Evolutionary conservation across 2,888 invertebrate species (phyloP), one percentile per base, ranked within the genome.

Genomic region (Argyresthia goedartella): DNA sequence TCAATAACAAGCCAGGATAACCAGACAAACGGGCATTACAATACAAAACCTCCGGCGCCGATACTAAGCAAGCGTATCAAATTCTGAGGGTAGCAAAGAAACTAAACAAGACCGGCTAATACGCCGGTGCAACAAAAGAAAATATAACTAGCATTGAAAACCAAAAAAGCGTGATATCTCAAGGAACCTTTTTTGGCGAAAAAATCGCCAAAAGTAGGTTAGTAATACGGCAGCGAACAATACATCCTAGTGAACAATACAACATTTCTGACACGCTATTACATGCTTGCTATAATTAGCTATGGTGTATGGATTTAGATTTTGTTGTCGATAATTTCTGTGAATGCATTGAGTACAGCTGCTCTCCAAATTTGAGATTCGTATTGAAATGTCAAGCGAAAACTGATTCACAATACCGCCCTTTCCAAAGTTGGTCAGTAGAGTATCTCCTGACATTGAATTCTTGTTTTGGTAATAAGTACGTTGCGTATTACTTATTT

Each of bases 281-380:
- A 82, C 77, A 79, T 59, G 82, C 78, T 82, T 82, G 84, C 84
- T 86, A 80, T 86, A 84, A 86, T 86, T 86, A 86, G 85, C 72
- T 81, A 84, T 86, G 86, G 85, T 85, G 79, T 74, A 81, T 75
- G 84, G 85, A 84, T 85, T 85, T 84, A 84, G 86, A 85, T 85
- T 78, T 82, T 75, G 76, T 79, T 76, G 76, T 72, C 53, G 85
- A 84, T 85, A 84, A 85, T 81, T 78, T 78, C 76, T 69, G 66
- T 82, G 79, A 84, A 84, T 82, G 69, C 63, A 72, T 78, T 75
- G 67, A 82, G 25, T 76, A 82, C 85, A 85, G 76, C 85, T 85
- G 85, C 72, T 77, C 66, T 82, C 13, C 70, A 59, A 60, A 73
- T 68, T 74, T 74, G 82, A 79, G 80, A 76, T 72, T 73, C 76